These are phyloP conservation scores for Ostrea edulis DNA, from an alignment of 1,140 invertebrate species.

Conservation along the genomic window DNA sequence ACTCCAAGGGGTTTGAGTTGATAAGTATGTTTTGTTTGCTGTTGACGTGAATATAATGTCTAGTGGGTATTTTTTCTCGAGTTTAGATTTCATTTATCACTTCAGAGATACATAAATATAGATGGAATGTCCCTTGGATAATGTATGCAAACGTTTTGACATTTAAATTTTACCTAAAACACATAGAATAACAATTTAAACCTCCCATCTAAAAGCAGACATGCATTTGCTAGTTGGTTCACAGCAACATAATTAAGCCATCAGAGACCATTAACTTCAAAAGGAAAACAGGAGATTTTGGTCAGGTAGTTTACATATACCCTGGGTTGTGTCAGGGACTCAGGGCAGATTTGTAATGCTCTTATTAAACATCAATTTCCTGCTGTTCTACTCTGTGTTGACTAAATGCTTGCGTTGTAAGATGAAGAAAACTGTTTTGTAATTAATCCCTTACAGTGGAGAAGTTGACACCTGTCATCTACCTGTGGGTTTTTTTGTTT, in stretches of 20 bases:
- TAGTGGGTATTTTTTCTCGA: constrained; percentile 4
- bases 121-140: constrained; percentile 5
- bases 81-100: constrained; percentile 11
- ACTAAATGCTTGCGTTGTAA: neutral
- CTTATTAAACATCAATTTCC: neutral
- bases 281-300: neutral
- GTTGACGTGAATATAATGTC: neutral
- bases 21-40: neutral
- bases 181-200: neutral
- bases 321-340: constrained; percentile 1
- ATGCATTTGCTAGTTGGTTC: neutral
- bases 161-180: constrained; percentile 35
- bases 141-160: constrained; percentile 25
- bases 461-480: constrained; percentile 5
- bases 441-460: neutral
- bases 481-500: constrained; percentile 15
- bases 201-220: neutral
- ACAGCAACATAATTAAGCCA: constrained; percentile 6
- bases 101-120: constrained; percentile 34
- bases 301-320: constrained; percentile 30
- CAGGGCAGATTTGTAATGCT: neutral
- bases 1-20: neutral
- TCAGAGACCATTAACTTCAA: constrained; percentile 25
- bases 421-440: constrained; percentile 4
- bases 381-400: neutral